These are phyloP conservation scores for Pangasius djambal DNA, from an alignment of 2,797 vertebrate species.

Conservation along the genomic window DNA sequence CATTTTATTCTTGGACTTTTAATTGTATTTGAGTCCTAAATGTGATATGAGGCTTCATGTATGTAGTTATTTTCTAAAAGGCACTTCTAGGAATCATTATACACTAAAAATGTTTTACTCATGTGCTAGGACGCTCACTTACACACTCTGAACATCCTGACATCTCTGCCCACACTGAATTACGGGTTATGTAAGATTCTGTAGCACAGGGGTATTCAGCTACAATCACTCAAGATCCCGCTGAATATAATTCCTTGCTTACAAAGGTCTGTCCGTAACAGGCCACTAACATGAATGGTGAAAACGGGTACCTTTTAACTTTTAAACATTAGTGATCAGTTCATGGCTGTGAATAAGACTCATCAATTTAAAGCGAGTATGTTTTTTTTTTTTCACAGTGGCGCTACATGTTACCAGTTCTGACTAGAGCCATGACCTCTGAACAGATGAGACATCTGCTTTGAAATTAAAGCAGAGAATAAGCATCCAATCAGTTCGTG, in stretches of 20 bases:
- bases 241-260: background rate
- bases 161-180: background rate
- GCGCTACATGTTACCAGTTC: background rate
- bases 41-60: background rate
- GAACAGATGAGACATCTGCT: background rate
- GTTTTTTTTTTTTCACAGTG: background rate
- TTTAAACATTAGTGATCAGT: background rate
- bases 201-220: background rate
- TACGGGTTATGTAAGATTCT: background rate
- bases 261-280: background rate
- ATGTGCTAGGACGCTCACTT: background rate
- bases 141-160: background rate
- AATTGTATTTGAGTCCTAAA: background rate
- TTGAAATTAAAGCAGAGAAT: background rate
- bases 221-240: background rate
- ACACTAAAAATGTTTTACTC: background rate
- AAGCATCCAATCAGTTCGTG: background rate
- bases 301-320: background rate
- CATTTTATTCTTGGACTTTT: background rate
- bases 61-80: background rate
- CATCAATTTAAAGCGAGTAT: background rate
- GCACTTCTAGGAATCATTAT: background rate
- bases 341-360: background rate
- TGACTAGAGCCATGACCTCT: background rate
- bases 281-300: background rate